Conservation (phyloP, 2,888 invertebrate genomes). For the Scaptomyza tumidula region DNA sequence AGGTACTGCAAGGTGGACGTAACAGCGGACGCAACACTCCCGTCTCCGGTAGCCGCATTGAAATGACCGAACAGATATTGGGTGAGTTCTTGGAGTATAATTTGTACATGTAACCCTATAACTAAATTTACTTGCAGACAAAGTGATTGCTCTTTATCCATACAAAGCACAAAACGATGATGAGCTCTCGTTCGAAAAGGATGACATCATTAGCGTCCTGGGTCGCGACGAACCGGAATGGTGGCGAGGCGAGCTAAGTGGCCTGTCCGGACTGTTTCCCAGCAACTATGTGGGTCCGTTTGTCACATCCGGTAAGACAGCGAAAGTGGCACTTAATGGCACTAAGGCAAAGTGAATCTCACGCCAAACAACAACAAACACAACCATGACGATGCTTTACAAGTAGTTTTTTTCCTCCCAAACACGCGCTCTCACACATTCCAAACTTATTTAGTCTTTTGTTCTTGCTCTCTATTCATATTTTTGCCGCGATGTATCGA, state of each 20-base stretch:
- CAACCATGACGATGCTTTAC: constrained; percentile 58
- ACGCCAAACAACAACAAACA: constrained; percentile 6
- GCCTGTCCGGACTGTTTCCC: constrained; percentile 95
- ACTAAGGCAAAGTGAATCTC: constrained; percentile 76
- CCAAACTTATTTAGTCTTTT: constrained; percentile 24
- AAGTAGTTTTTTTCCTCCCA: constrained; percentile 18
- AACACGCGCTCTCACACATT: constrained; percentile 48
- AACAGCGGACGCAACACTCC: constrained; percentile 91
- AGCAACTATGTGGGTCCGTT: constrained; percentile 96
- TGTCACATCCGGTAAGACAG: constrained; percentile 85
- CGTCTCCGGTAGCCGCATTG: constrained; percentile 89
- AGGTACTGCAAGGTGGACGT: constrained; percentile 89
- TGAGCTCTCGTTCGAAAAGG: constrained; percentile 96
- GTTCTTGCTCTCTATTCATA: constrained; percentile 17
- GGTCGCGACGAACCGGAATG: constrained; percentile 97
- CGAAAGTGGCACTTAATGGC: constrained; percentile 73
- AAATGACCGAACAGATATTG: constrained; percentile 85
- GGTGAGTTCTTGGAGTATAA: constrained; percentile 63
- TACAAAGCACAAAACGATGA: constrained; percentile 98
- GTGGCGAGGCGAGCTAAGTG: constrained; percentile 98
- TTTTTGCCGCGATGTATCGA: constrained; percentile 34
- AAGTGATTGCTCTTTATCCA: constrained; percentile 96
- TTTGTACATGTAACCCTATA: neutral
- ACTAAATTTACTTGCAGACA: constrained; percentile 86
- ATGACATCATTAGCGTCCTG: constrained; percentile 94